Evolutionary conservation across 2,888 invertebrate species (phyloP), one percentile per base, ranked within the genome.

Genomic region (Ichneumoninae sp.): DNA sequence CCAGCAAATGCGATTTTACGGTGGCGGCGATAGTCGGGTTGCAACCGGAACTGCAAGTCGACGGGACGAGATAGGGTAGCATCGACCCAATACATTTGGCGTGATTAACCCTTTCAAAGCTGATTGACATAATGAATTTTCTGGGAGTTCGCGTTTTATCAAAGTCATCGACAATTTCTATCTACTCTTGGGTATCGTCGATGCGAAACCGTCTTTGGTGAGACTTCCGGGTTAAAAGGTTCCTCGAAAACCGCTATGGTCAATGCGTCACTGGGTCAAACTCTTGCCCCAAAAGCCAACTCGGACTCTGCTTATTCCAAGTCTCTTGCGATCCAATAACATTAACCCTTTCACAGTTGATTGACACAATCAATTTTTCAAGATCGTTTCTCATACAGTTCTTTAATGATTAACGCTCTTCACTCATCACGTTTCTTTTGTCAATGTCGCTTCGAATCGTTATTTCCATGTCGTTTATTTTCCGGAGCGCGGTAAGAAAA

Each of bases 1-100:
- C 66, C 66, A 66, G 81, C 79, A 82, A 82, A 85, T 85, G 68
- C 82, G 85, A 85, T 85, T 85, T 85, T 79, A 79, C 57, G 85
- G 78, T 65, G 84, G 78, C 73, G 75, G 66, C 52, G 44, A 47
- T 47, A 47, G 44, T 81, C 76, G 30, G 52, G 76, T 68, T 79
- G 76, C 73, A 84, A 22, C 60, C 76, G 80, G 82, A 76, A 66
- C 65, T 66, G 63, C 40, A 16, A 33, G 50, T 52, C 63, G n/a
- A 63, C 65, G 65, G 22, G 76, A 44, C 69, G 44, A 50, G 65
- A 33, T n/a, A 26, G 44, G 30, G 40, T 19, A 47, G 47, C 57
- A 73, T 80, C 47, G 74, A 44, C 57, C 16, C 77, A 75, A 83
- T 81, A 84, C 73, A 73, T 84, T 81, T 81, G 75, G 60, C 80